Base-by-base conservation (phyloP, 2,113 vertebrate genomes). In the Notothenia rossii region DNA sequence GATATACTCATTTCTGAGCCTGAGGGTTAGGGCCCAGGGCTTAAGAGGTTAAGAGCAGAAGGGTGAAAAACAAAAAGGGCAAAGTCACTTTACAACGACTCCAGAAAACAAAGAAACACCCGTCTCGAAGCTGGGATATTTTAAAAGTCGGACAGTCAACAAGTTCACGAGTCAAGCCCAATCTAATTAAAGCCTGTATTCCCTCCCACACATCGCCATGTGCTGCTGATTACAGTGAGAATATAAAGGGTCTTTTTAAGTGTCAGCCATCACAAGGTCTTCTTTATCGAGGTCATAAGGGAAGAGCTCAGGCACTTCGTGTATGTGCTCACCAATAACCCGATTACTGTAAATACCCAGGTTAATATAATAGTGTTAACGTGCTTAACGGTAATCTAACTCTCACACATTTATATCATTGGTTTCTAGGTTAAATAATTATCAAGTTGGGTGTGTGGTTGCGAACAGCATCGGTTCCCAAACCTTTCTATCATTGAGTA, bases 151-250 rank as follows among this genome's bases (percentile, higher is more conserved):
- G 43, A 54, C 15, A 49, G 67, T 75, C 53, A 78, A 68, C 68
- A 84, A 75, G 85, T 81, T 90, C 53, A 74, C 77, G 70, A 67
- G 75, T 33, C 33, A 18, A 53, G 48, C 72, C 15, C 25, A 79
- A 78, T 82, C 69, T 86, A 79, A 88, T 88, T 88, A 9, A 56
- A 68, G 58, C 50, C 56, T 77, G 80, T 58, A 90, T 82, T 69
- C 13, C 63, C 79, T 60, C 81, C 58, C 53, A 84, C 65, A 81
- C 71, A 45, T 69, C 13, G 10, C 66, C 87, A 88, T 88, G 87
- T 82, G 92, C 82, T 88, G 78, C 86, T 73, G 17, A 73, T 93
- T 91, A 84, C 58, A 70, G 17, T 14, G 53, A 70, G 54, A 67
- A 74, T 59, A 79, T 48, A 77, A 82, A 77, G 64, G 49, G 71